Conservation (phyloP, 2,797 vertebrate genomes). For the Brachymystax lenok region DNA sequence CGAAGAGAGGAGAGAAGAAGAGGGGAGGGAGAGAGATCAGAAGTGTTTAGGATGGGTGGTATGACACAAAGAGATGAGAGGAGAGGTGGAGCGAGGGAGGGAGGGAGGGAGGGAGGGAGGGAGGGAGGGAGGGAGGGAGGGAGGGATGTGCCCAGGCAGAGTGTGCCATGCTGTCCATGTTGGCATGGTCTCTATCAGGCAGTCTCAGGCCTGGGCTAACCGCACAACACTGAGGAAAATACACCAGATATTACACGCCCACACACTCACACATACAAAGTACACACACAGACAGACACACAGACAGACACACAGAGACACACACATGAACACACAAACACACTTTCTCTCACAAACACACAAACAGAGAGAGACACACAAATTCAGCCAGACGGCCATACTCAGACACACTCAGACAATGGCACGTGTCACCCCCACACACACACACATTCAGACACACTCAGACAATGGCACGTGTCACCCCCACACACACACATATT, state of each 20-base stretch:
- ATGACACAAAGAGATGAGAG: too few relatives aligned
- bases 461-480: neutral
- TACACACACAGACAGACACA: slow-evolving; percentile 6
- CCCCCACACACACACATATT: neutral
- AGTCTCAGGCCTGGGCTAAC: slow-evolving; percentile 70
- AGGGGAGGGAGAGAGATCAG: too few relatives aligned
- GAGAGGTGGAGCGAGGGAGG: slow-evolving; percentile 31
- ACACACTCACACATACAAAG: slow-evolving; percentile 17
- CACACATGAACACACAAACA: slow-evolving; percentile 14
- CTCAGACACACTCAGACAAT: neutral
- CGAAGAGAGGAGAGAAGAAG: too few relatives aligned
- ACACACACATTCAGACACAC: slow-evolving; percentile 29
- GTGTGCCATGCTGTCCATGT: slow-evolving; percentile 65
- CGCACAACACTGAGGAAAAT: slow-evolving; percentile 16
- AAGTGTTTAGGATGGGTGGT: too few relatives aligned
- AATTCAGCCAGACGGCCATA: neutral
- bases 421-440: neutral
- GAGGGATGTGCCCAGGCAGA: slow-evolving; percentile 23
- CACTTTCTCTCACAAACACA: slow-evolving; percentile 18
- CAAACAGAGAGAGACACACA: neutral
- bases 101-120: slow-evolving; percentile 15
- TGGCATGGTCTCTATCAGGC: slow-evolving; percentile 74
- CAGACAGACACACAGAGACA: slow-evolving; percentile 23
- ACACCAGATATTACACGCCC: neutral
- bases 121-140: slow-evolving; percentile 30